phyloP scores from a whole-genome alignment of 2,888 invertebrate genomes.

The Polia nebulosa region DNA sequence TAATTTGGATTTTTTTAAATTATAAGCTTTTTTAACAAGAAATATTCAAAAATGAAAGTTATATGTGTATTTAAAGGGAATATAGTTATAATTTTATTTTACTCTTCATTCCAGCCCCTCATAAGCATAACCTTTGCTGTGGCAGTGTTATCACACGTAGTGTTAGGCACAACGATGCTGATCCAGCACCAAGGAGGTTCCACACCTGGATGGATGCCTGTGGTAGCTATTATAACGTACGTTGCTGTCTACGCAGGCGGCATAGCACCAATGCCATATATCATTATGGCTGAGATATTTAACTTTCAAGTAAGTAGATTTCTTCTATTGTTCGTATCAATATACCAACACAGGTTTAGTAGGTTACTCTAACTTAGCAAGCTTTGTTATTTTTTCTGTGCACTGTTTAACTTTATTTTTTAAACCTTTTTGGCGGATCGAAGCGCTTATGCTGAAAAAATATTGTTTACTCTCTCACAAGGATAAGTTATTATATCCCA shows the following conservation, averaged over 20 bases:
- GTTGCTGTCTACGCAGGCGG: constrained; percentile 74
- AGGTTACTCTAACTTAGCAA: neutral
- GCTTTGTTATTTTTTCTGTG: no score
- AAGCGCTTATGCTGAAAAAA: neutral
- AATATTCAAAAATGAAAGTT: no score
- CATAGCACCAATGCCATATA: constrained; percentile 73
- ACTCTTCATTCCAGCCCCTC: constrained; percentile 67
- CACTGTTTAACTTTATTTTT: neutral
- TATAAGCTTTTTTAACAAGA: no score
- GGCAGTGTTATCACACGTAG: constrained; percentile 61
- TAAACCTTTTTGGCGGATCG: neutral
- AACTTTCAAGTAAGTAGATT: constrained; percentile 74
- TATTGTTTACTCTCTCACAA: neutral
- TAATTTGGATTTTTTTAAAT: no score
- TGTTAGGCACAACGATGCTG: constrained; percentile 69
- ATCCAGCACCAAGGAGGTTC: constrained; percentile 65
- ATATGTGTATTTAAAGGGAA: no score
- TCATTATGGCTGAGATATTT: constrained; percentile 78
- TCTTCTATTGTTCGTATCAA: neutral
- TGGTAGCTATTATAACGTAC: constrained; percentile 66
- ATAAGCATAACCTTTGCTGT: constrained; percentile 62
- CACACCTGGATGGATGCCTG: constrained; percentile 73
- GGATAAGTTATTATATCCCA: neutral
- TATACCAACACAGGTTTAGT: neutral
- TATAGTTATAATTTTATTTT: neutral